phyloP scores from a whole-genome alignment of 2,888 invertebrate species.

The Priapulus caudatus region DNA sequence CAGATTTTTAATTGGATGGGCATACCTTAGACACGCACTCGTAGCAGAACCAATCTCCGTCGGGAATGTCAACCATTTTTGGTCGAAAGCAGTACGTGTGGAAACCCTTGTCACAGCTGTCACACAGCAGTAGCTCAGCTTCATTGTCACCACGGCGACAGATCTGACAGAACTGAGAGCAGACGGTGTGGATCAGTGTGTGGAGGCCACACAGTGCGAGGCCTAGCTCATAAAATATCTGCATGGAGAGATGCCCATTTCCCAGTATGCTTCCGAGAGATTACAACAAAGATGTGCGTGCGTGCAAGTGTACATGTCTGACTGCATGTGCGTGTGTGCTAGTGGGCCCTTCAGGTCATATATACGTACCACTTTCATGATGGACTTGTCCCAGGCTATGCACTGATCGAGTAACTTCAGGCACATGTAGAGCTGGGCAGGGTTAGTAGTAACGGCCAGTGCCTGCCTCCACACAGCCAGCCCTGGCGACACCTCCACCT shows the following conservation, averaged over 20 bases:
- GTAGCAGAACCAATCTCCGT: constrained; percentile 97
- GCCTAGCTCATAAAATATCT: not conserved
- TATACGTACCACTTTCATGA: constrained; percentile 98
- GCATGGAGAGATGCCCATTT: not conserved
- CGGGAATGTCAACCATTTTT: constrained; percentile 86
- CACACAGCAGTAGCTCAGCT: constrained; percentile 82
- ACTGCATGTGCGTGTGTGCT: too few relatives aligned
- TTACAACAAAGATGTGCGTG: not conserved
- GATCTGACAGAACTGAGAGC: constrained; percentile 81
- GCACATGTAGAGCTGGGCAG: constrained; percentile 80
- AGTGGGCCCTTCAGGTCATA: too few relatives aligned
- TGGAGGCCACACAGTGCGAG: not conserved
- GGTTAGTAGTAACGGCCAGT: constrained; percentile 65
- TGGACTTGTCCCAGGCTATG: constrained; percentile 97
- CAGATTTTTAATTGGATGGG: too few relatives aligned
- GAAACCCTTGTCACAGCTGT: constrained; percentile 95
- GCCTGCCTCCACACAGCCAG: constrained; percentile 68
- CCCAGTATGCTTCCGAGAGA: not conserved
- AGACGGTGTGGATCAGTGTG: constrained; percentile 9
- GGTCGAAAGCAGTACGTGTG: constrained; percentile 89
- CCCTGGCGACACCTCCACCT: constrained; percentile 56
- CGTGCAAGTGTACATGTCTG: too few relatives aligned
- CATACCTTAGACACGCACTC: constrained; percentile 51
- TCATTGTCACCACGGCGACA: constrained; percentile 92
- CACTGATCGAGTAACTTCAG: constrained; percentile 73